Base-by-base conservation (phyloP, 2,888 invertebrate species). In the Melipona bicolor region DNA sequence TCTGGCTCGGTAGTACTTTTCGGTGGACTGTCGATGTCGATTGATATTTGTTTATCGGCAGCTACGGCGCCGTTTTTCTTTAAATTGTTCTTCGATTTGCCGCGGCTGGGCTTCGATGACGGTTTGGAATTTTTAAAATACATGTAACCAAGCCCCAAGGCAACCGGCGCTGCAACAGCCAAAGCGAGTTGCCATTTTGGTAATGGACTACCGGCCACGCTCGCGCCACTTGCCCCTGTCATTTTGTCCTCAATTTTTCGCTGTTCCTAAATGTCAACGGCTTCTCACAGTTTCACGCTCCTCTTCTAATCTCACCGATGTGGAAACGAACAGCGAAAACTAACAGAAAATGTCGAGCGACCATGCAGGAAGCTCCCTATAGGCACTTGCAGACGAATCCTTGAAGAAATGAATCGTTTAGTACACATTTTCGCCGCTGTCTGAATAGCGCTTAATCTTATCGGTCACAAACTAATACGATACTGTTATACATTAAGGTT, bases 121-220 rank as follows among this genome's bases (percentile, higher is more conserved):
- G 91, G 85, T 80, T 93, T 91, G 36, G 91, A 92, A 95, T 96
- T 96, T 92, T 95, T 96, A 91, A 96, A 96, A 95, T 97, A 97
- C 95, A 97, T 97, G 93, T 97, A 96, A 92, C 98, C 98, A 92
- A 98, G 95, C 80, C 98, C 98, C 79, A 97, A 95, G 82, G 97
- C 97, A 89, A 98, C 96, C 91, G 98, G 98, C 87, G 98, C 97
- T 90, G 98, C 98, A 87, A 98, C 96, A 83, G 97, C 96, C 85
- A 98, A 95, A 84, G 98, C 98, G 92, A 98, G 95, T 95, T 98
- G 98, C 98, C 98, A 98, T 96, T 97, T 98, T 89, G 97, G 96
- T 95, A 97, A 95, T 75, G 96, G 95, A 94, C 96, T 95, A 93
- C 96, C 90, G 79, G 87, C 61, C 80, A 92, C 89, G 82, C 91